Conservation (phyloP, 2,797 vertebrate species). For the Hemibagrus guttatus region DNA sequence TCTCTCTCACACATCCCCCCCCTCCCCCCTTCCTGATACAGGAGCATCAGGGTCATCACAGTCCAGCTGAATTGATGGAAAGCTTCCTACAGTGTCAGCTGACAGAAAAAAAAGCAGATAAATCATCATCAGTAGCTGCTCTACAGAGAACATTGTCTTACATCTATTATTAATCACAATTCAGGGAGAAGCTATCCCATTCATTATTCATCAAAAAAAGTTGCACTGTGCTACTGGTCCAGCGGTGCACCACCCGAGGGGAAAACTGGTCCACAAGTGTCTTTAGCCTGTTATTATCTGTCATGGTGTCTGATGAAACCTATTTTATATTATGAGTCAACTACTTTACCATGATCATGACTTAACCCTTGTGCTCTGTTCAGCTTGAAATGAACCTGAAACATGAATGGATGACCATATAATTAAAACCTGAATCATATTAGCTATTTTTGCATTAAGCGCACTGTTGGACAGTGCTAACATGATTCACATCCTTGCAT, state of each 20-base stretch:
- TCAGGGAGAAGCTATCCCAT: conserved; percentile 51
- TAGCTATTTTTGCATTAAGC: background rate
- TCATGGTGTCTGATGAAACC: background rate
- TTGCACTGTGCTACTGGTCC: conserved; percentile 22
- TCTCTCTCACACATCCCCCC: background rate
- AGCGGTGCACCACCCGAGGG: background rate
- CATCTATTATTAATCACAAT: conserved; percentile 68
- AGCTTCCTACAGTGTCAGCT: conserved; percentile 65
- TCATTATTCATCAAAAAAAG: conserved; percentile 54
- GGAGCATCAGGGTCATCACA: conserved; percentile 69
- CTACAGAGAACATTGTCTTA: conserved; percentile 54
- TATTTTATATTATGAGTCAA: background rate
- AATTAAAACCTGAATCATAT: background rate
- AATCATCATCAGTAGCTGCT: conserved; percentile 59
- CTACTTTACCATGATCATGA: background rate
- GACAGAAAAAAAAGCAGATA: conserved; percentile 66
- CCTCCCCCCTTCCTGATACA: conserved; percentile 24
- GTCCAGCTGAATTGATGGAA: conserved; percentile 73
- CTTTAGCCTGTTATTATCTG: conserved; percentile 5
- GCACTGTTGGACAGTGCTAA: background rate
- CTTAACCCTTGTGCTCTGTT: background rate
- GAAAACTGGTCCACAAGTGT: conserved; percentile 35
- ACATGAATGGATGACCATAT: background rate
- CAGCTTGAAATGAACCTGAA: background rate
- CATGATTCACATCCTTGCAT: background rate